Evolutionary conservation across 1,140 invertebrate genomes (phyloP), one percentile per base, ranked within the genome.

Genomic region (Apis florea): DNA sequence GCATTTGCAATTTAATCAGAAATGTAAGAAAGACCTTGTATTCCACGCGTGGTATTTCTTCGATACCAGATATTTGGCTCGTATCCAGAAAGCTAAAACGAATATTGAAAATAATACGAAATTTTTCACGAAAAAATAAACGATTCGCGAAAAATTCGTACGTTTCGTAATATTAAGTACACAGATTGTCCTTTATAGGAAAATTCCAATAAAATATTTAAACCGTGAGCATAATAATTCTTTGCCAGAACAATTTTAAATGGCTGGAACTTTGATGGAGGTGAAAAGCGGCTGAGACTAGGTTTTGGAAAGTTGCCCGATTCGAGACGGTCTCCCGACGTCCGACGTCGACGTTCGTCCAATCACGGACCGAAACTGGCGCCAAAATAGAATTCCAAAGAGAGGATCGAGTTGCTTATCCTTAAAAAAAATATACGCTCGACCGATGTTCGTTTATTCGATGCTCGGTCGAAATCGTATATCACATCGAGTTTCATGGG

Each of bases 301-400:
- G 61, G 59, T 72, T 86, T 86, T 89, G 88, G 88, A 89, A 86
- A 86, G 82, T 72, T 84, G 85, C 85, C 88, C 78, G 54, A 10
- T 64, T 67, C 53, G 56, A 71, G 58, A 79, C 21, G 59, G 61
- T 51, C 83, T 88, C 82, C 56, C 59, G 69, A 49, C n/a, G 61
- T 88, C 84, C 69, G 54, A 64, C 77, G 84, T 70, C 76, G 86
- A 80, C 31, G 31, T 40, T 0, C 31, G 5, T 40, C 31, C 31
- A 24, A 86, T 58, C 53, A 69, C 31, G 24, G 54, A 47, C 4
- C 58, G 49, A 49, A 40, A 40, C 49, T 53, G 58, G 61, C 47
- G 61, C 64, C 77, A 83, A 79, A 87, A 87, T 88, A 88, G 82
- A 84, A 53, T 53, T 17, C 31, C 53, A 66, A 47, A 74, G 59